These are phyloP conservation scores for Temnothorax ravouxi DNA, from an alignment of 2,888 invertebrate species.

Conservation along the genomic window DNA sequence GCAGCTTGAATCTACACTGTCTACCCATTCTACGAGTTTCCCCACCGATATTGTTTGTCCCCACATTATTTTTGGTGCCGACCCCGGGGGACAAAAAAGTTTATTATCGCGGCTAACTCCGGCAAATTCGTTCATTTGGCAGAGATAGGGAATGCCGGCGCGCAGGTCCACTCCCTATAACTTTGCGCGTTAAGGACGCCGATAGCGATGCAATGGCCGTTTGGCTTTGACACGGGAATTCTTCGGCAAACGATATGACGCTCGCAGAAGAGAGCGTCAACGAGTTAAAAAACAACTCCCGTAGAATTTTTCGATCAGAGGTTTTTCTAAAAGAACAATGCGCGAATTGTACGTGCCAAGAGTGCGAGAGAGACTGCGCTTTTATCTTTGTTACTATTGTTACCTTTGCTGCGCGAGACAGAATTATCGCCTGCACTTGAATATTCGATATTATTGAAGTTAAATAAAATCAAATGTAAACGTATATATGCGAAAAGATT, in stretches of 20 bases:
- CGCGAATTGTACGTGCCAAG: background rate
- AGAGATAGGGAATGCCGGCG: slow-evolving; percentile 60
- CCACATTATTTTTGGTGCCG: slow-evolving; percentile 56
- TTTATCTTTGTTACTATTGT: slow-evolving; percentile 32
- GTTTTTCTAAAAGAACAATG: slow-evolving; percentile 33
- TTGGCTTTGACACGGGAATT: slow-evolving; percentile 71
- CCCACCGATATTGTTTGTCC: slow-evolving; percentile 64
- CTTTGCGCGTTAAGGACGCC: slow-evolving; percentile 71
- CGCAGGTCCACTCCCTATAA: slow-evolving; percentile 61
- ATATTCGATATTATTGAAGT: slow-evolving; percentile 28
- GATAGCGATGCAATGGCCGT: slow-evolving; percentile 68
- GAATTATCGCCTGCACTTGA: background rate
- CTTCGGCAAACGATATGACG: slow-evolving; percentile 51
- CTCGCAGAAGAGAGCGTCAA: slow-evolving; percentile 33
- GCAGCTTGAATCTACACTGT: slow-evolving; percentile 63
- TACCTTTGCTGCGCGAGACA: slow-evolving; percentile 7
- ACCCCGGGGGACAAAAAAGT: slow-evolving; percentile 62
- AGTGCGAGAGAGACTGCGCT: slow-evolving; percentile 9
- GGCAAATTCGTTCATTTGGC: slow-evolving; percentile 74
- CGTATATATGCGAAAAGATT: background rate
- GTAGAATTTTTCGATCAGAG: slow-evolving; percentile 46
- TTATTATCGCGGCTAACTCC: slow-evolving; percentile 72
- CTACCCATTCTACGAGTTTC: slow-evolving; percentile 61
- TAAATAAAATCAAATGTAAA: background rate
- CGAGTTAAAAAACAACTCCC: slow-evolving; percentile 37